These are phyloP conservation scores for Coendou prehensilis DNA, from an alignment of 2,797 vertebrate species.

Conservation along the genomic window DNA sequence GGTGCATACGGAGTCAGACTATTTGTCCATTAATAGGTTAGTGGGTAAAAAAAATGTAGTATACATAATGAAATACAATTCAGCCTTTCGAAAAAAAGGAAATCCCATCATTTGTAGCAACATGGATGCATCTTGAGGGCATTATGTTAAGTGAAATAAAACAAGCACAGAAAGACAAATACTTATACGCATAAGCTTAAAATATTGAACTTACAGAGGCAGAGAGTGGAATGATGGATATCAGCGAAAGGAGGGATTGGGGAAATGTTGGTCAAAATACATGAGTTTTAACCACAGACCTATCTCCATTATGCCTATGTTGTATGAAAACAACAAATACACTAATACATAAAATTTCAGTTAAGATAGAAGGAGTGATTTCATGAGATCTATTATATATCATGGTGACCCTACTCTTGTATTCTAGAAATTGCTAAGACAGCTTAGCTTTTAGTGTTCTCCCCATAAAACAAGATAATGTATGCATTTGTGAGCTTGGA, in stretches of 20 bases:
- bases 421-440: not conserved
- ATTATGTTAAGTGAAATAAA: not conserved
- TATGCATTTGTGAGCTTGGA: not conserved
- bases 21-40: not conserved
- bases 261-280: not conserved
- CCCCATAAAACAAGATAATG: not conserved
- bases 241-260: not conserved
- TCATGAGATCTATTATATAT: not conserved
- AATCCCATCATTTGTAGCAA: not conserved
- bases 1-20: not conserved
- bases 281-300: not conserved
- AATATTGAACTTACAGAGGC: not conserved
- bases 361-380: not conserved
- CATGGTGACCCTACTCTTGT: not conserved
- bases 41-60: not conserved
- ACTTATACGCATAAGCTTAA: not conserved
- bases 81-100: not conserved
- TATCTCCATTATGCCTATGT: not conserved
- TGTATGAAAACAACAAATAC: not conserved
- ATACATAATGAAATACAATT: not conserved
- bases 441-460: not conserved
- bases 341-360: not conserved
- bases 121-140: not conserved
- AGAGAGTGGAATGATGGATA: not conserved
- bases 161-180: not conserved